These are phyloP conservation scores for Tetramorium bicarinatum DNA, from an alignment of 2,888 invertebrate species.

Conservation along the genomic window DNA sequence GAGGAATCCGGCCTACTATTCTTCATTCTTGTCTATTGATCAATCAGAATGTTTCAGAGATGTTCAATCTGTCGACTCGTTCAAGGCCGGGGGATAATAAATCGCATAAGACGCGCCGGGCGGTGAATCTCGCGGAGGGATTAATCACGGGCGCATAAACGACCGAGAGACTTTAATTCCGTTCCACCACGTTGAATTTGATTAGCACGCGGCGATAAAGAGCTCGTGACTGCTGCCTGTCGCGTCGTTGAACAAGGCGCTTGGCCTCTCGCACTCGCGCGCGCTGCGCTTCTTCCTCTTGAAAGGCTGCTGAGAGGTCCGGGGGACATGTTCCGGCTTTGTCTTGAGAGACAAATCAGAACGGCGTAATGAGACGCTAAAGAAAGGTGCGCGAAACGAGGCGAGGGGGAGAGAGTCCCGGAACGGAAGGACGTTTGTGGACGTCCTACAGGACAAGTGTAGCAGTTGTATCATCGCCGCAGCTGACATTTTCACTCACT, in stretches of 20 bases:
- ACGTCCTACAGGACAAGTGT: constrained; percentile 24
- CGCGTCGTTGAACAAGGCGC: constrained; percentile 35
- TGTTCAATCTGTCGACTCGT: constrained; percentile 49
- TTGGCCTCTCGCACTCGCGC: constrained; percentile 9
- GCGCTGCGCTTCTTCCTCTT: constrained; percentile 7
- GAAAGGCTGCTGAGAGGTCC: constrained; percentile 39
- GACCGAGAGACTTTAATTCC: constrained; percentile 69
- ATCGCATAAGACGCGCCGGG: constrained; percentile 33
- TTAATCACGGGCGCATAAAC: constrained; percentile 43
- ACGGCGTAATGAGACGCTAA: constrained; percentile 40
- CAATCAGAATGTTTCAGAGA: constrained; percentile 48
- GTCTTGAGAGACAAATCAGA: constrained; percentile 59
- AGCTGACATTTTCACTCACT: constrained; percentile 34
- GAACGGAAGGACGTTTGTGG: neutral
- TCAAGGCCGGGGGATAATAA: constrained; percentile 50
- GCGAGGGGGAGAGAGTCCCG: neutral
- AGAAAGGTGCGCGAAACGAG: neutral
- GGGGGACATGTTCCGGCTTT: constrained; percentile 36
- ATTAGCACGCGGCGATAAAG: constrained; percentile 67
- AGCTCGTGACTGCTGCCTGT: constrained; percentile 48
- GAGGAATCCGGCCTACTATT: constrained; percentile 39
- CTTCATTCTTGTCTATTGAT: constrained; percentile 48
- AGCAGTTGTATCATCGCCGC: constrained; percentile 26
- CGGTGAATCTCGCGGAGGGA: constrained; percentile 40
- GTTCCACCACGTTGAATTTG: constrained; percentile 65